Conservation (phyloP, 2,797 vertebrate species). For the Melanotaenia nigrans region DNA sequence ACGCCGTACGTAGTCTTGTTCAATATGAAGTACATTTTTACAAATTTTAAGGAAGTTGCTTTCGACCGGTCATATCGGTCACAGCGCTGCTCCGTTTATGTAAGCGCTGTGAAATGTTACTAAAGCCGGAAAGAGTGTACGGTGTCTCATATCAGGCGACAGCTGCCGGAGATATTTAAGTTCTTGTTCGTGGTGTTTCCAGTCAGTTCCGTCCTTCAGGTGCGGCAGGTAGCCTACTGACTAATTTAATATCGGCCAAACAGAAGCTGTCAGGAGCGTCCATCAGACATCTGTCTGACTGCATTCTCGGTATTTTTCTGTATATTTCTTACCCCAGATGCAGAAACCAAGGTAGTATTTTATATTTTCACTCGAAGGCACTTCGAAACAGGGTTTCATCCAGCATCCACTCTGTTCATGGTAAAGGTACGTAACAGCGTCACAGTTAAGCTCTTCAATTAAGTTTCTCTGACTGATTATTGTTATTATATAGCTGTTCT, state of each 20-base stretch:
- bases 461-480: too few species aligned
- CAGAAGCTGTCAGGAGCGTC: background rate
- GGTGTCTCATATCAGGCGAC: background rate
- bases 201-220: background rate
- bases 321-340: background rate
- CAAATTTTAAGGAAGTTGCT: slow-evolving; percentile 52
- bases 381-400: background rate
- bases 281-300: background rate
- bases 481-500: too few species aligned
- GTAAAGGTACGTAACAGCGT: background rate
- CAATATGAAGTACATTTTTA: slow-evolving; percentile 15
- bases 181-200: background rate
- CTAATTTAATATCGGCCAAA: slow-evolving; percentile 34
- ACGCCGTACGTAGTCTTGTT: slow-evolving; percentile 13
- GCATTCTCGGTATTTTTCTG: background rate
- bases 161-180: background rate
- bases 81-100: background rate
- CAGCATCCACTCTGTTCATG: background rate
- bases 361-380: background rate
- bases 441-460: too few species aligned
- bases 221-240: slow-evolving; percentile 46
- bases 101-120: background rate
- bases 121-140: background rate
- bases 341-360: background rate
- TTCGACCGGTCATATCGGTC: too few species aligned